These are phyloP conservation scores for Egretta garzetta DNA, from an alignment of 2,113 vertebrate genomes.

Conservation along the genomic window DNA sequence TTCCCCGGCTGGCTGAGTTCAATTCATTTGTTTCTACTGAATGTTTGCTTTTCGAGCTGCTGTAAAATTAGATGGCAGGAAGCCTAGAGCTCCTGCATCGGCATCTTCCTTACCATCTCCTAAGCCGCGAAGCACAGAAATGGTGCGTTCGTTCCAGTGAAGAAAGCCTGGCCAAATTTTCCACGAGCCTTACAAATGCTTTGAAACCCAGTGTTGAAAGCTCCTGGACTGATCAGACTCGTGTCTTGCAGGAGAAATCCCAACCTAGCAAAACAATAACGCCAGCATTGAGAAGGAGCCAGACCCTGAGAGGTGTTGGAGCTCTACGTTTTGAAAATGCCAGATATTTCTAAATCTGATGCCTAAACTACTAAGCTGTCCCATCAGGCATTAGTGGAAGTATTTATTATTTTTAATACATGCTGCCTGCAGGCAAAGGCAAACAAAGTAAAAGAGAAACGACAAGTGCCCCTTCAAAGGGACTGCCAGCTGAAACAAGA, in stretches of 20 bases:
- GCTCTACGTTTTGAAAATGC: not conserved
- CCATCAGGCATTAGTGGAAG: not conserved
- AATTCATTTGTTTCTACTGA: conserved; percentile 19
- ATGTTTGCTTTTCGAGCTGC: conserved; percentile 33
- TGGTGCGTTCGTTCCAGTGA: not conserved
- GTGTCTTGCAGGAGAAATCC: not conserved
- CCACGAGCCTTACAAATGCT: not conserved
- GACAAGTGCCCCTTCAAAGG: conserved; percentile 25
- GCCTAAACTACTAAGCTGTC: conserved; percentile 7
- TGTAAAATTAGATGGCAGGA: conserved; percentile 61
- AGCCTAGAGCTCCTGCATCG: conserved; percentile 29
- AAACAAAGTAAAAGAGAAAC: conserved; percentile 28
- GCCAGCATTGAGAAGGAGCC: not conserved
- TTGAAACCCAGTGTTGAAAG: not conserved
- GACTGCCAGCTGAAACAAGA: conserved; percentile 1
- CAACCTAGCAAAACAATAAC: not conserved
- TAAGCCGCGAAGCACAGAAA: not conserved
- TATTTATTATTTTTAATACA: conserved; percentile 39
- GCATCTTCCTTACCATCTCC: conserved; percentile 36
- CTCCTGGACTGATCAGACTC: not conserved
- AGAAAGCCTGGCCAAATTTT: not conserved
- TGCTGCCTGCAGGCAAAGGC: not conserved
- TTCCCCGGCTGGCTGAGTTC: not conserved
- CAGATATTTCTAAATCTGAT: conserved; percentile 6
- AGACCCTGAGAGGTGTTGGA: not conserved